Evolutionary conservation across 2,888 invertebrate species (phyloP).

Genomic region (Mythimna pallens): DNA sequence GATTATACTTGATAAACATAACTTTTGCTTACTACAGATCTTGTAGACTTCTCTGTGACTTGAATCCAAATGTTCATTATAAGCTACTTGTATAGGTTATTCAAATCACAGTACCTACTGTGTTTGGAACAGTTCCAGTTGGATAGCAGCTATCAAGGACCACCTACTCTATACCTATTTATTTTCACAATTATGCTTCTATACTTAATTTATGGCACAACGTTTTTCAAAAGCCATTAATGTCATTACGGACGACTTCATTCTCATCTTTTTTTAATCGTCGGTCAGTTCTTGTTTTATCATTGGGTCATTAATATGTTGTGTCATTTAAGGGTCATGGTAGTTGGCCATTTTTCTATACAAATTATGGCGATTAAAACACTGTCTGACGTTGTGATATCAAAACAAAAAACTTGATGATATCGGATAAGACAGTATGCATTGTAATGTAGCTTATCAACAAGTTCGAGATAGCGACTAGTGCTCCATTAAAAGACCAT

Average conservation of each 20-base stretch:
- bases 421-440: background rate
- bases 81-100: slow-evolving; percentile 53
- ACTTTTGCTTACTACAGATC: slow-evolving; percentile 37
- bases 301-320: too few species aligned
- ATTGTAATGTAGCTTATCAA: background rate
- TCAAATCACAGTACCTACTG: slow-evolving; percentile 42
- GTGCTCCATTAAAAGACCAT: background rate
- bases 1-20: slow-evolving; percentile 29
- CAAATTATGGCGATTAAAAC: too few species aligned
- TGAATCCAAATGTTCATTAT: slow-evolving; percentile 62
- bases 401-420: too few species aligned
- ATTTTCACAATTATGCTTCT: slow-evolving; percentile 6
- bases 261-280: slow-evolving; percentile 22
- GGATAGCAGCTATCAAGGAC: slow-evolving; percentile 10
- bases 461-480: too few species aligned
- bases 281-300: slow-evolving; percentile 15
- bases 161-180: slow-evolving; percentile 23
- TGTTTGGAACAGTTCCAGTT: slow-evolving; percentile 49
- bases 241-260: slow-evolving; percentile 28
- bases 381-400: too few species aligned
- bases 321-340: too few species aligned
- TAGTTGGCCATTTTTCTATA: too few species aligned
- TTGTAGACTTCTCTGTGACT: slow-evolving; percentile 65
- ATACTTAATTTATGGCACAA: slow-evolving; percentile 19
- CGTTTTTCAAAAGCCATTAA: slow-evolving; percentile 20